These are phyloP conservation scores for Pangasius krempfi DNA, from an alignment of 2,797 vertebrate genomes.

Conservation along the genomic window DNA sequence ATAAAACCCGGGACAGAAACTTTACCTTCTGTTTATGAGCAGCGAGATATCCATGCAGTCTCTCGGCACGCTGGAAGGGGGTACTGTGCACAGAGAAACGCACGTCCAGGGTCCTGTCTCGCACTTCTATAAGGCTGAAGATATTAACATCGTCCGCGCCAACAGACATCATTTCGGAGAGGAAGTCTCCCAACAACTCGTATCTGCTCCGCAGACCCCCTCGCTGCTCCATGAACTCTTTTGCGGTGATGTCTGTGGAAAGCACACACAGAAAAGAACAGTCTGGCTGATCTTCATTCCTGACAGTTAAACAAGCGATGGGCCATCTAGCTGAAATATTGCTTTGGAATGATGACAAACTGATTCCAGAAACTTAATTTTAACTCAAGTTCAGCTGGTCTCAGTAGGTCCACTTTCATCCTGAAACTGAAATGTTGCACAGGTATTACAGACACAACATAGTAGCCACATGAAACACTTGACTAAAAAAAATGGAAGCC, in stretches of 20 bases:
- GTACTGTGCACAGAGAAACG: constrained; percentile 73
- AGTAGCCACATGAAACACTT: neutral
- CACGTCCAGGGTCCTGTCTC: constrained; percentile 76
- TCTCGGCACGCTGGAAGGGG: constrained; percentile 79
- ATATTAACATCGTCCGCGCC: constrained; percentile 73
- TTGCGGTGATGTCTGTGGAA: constrained; percentile 77
- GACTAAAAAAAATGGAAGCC: neutral
- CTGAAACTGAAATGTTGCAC: neutral
- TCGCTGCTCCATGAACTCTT: constrained; percentile 79
- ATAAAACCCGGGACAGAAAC: neutral
- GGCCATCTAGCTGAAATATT: neutral
- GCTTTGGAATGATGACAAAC: neutral
- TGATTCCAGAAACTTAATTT: neutral
- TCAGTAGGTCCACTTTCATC: neutral
- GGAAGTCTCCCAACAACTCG: constrained; percentile 77
- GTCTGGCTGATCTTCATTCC: neutral
- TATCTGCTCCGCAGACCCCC: constrained; percentile 71
- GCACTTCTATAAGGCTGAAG: constrained; percentile 77
- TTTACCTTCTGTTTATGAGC: constrained; percentile 84
- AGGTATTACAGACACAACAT: neutral
- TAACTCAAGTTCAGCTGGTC: constrained; percentile 2
- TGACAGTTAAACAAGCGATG: neutral
- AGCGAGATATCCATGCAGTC: constrained; percentile 80
- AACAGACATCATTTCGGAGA: constrained; percentile 79
- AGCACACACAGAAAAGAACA: constrained; percentile 45